phyloP scores from a whole-genome alignment of 2,113 vertebrate species.

The Pituophis catenifer region DNA sequence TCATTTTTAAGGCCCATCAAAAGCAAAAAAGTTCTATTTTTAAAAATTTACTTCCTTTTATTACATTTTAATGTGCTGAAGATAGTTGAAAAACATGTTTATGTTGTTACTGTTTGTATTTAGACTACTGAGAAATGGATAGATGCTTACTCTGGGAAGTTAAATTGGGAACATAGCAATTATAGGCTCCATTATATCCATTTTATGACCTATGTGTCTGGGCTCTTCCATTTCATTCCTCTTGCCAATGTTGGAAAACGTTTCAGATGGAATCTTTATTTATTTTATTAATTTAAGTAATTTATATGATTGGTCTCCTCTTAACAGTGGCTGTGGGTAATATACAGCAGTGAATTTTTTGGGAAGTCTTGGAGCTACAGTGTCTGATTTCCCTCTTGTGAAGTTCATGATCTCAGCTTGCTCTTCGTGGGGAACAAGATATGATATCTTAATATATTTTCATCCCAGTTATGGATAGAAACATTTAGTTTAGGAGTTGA shows the following conservation, averaged over 20 bases:
- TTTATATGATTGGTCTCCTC: background rate
- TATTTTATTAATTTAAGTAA: background rate
- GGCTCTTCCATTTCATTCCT: background rate
- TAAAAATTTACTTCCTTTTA: background rate
- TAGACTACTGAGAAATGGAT: conserved; percentile 16
- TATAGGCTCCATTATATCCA: background rate
- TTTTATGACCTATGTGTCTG: background rate
- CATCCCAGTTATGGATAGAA: background rate
- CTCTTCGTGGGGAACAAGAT: background rate
- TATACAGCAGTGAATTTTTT: background rate
- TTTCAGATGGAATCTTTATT: background rate
- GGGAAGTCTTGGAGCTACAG: background rate
- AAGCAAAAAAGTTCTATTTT: conserved; percentile 42
- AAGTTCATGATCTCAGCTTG: background rate
- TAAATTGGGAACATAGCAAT: background rate
- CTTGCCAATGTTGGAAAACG: background rate
- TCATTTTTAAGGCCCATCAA: conserved; percentile 51
- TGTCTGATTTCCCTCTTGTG: background rate
- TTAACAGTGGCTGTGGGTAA: background rate
- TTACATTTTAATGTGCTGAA: conserved; percentile 42
- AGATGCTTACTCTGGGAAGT: background rate
- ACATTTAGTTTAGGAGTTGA: background rate
- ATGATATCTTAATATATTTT: background rate
- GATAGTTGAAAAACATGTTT: conserved; percentile 46
- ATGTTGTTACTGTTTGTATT: conserved; percentile 48